Evolutionary conservation across 2,888 invertebrate genomes (phyloP).

Genomic region (Drosophila aldrichi): DNA sequence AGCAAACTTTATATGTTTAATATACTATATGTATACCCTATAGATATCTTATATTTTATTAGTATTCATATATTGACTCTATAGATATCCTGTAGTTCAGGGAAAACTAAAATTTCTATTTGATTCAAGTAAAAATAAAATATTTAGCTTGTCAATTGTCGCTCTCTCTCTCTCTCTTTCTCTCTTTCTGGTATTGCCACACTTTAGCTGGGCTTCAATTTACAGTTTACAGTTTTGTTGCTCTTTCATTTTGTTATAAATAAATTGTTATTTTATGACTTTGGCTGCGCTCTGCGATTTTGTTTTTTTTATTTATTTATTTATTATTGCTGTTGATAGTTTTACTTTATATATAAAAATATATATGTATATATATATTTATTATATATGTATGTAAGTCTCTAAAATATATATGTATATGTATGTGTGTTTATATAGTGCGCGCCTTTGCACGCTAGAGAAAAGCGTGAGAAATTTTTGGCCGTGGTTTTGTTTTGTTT

Average conservation of each 20-base stretch:
- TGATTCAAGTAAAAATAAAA: no score
- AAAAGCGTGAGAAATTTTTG: conserved; percentile 81
- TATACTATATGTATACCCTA: no score
- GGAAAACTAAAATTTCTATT: not conserved
- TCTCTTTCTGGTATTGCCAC: not conserved
- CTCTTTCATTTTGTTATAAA: conserved; percentile 30
- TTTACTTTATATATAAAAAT: conserved; percentile 24
- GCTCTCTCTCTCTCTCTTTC: not conserved
- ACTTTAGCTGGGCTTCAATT: not conserved
- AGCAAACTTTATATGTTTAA: no score
- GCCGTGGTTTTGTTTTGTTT: conserved; percentile 72
- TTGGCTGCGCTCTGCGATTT: conserved; percentile 22
- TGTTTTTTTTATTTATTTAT: not conserved
- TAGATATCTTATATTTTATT: no score
- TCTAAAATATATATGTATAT: conserved; percentile 6
- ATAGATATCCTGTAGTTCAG: not conserved
- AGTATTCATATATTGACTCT: no score
- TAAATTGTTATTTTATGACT: conserved; percentile 41
- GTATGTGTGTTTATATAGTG: conserved; percentile 17
- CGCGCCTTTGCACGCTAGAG: conserved; percentile 56
- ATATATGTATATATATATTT: conserved; percentile 3
- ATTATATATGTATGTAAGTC: conserved; percentile 15
- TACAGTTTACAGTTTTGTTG: conserved; percentile 2
- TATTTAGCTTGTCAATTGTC: not conserved
- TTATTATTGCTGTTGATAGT: conserved; percentile 28